phyloP scores from a whole-genome alignment of 2,888 invertebrate species.

The Catocala nupta region DNA sequence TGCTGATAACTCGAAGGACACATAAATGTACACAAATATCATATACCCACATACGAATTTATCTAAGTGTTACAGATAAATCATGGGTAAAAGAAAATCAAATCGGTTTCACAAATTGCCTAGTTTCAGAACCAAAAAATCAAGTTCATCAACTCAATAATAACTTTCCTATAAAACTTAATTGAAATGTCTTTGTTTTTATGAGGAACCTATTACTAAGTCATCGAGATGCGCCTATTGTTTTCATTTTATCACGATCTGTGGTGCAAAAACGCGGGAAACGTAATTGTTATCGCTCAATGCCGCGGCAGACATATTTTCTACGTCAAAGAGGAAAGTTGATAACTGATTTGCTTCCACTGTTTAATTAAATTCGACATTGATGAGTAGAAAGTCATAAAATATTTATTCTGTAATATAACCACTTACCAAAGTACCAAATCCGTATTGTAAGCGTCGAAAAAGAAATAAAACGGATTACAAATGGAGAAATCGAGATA shows the following conservation, averaged over 20 bases:
- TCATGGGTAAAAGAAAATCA: background rate
- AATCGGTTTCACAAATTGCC: conserved; percentile 1
- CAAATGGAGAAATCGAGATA: conserved; percentile 62
- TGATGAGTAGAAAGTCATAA: conserved; percentile 62
- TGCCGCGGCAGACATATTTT: conserved; percentile 64
- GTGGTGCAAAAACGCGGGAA: conserved; percentile 72
- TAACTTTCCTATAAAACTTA: conserved; percentile 54
- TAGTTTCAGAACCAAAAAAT: conserved; percentile 20
- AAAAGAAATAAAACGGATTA: conserved; percentile 67
- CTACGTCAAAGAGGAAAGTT: conserved; percentile 74
- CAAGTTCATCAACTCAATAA: conserved; percentile 22
- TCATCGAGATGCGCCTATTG: conserved; percentile 59
- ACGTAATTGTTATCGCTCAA: conserved; percentile 65
- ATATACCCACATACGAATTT: background rate
- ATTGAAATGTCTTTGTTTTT: conserved; percentile 62
- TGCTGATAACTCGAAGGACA: background rate
- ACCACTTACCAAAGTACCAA: conserved; percentile 70
- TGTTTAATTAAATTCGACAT: conserved; percentile 65
- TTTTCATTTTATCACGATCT: conserved; percentile 55
- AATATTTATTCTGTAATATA: conserved; percentile 35
- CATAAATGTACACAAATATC: background rate
- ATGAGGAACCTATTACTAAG: conserved; percentile 47
- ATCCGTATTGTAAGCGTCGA: conserved; percentile 71
- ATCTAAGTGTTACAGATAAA: no score
- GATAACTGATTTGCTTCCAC: conserved; percentile 65